These are phyloP conservation scores for Melieria omissa DNA, from an alignment of 2,888 invertebrate genomes.

Conservation along the genomic window DNA sequence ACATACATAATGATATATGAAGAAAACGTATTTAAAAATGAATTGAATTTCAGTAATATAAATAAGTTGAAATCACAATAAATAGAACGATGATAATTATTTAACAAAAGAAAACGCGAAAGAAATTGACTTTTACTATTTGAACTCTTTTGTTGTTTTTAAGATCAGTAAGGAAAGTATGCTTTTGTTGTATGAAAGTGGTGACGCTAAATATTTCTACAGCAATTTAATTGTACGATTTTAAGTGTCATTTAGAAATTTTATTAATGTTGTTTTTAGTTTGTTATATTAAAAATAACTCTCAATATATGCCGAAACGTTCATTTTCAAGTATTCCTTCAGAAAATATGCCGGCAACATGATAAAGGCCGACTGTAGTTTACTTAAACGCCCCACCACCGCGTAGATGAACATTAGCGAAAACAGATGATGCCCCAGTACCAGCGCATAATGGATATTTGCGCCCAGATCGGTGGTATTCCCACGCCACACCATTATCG, in stretches of 20 bases:
- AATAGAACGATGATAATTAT: too few species aligned
- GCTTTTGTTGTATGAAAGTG: too few species aligned
- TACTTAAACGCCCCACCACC: slow-evolving; percentile 47
- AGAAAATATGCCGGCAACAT: slow-evolving; percentile 54
- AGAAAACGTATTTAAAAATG: not conserved
- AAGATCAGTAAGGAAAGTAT: too few species aligned
- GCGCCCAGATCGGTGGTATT: slow-evolving; percentile 64
- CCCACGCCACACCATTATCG: slow-evolving; percentile 73
- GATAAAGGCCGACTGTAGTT: slow-evolving; percentile 49
- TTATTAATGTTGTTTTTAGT: not conserved
- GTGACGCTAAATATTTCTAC: too few species aligned
- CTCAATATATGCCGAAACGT: slow-evolving; percentile 50
- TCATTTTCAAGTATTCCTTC: slow-evolving; percentile 56
- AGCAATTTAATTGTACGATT: too few species aligned
- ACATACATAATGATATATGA: not conserved
- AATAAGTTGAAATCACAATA: too few species aligned
- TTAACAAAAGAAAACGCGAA: too few species aligned
- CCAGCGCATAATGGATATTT: slow-evolving; percentile 70
- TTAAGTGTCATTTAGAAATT: not conserved
- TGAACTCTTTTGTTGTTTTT: too few species aligned
- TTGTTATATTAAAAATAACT: slow-evolving; percentile 43
- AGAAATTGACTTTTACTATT: too few species aligned
- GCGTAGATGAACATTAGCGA: slow-evolving; percentile 75
- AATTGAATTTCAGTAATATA: too few species aligned
- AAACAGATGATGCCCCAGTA: slow-evolving; percentile 74